These are phyloP conservation scores for Plestiodon gilberti DNA, from an alignment of 2,113 vertebrate genomes.

Conservation along the genomic window DNA sequence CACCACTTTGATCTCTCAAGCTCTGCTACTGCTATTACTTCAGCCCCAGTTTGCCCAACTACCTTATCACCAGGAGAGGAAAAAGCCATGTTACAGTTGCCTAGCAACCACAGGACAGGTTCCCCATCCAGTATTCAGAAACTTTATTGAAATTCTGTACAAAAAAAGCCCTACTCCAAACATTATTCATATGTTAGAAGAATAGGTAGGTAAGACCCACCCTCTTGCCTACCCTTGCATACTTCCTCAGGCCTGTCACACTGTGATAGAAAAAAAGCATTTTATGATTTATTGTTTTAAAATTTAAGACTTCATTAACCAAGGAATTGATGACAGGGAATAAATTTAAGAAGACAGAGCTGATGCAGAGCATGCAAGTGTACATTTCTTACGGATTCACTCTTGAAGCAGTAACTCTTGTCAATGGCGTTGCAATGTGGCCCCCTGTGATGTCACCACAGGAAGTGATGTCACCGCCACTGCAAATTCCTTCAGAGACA, in stretches of 20 bases:
- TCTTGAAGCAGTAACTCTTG: not conserved
- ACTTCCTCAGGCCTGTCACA: not conserved
- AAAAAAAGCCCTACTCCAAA: not conserved
- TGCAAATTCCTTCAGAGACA: too few species aligned
- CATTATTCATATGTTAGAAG: not conserved
- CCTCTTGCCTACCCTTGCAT: not conserved
- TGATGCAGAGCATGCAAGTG: not conserved
- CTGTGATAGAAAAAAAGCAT: not conserved
- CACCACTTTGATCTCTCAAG: not conserved
- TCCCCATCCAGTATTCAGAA: not conserved
- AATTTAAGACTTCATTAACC: not conserved
- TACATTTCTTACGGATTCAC: not conserved
- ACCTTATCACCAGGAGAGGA: not conserved
- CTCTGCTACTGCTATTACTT: not conserved
- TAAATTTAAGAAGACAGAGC: not conserved
- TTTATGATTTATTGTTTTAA: not conserved
- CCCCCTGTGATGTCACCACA: too few species aligned
- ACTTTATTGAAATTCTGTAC: constrained; percentile 5
- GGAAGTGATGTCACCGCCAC: too few species aligned
- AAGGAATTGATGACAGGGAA: not conserved
- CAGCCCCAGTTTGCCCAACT: not conserved
- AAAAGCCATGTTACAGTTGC: constrained; percentile 3
- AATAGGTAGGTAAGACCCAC: not conserved
- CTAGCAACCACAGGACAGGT: not conserved
- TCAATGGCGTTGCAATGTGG: too few species aligned